Conservation (phyloP, 2,113 vertebrate species). For the Oryzias curvinotus region DNA sequence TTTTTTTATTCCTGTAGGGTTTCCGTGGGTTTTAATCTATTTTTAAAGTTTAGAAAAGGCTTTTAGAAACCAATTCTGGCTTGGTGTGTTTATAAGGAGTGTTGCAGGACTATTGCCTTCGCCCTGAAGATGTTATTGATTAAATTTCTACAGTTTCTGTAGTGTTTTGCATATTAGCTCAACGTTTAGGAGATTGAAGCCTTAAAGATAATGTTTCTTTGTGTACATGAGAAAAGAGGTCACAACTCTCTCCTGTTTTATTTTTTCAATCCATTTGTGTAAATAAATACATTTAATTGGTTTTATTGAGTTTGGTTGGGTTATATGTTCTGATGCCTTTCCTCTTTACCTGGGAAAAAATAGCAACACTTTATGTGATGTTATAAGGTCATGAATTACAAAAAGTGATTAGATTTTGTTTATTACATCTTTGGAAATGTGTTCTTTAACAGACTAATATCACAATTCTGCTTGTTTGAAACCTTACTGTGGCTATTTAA, state of each 20-base stretch:
- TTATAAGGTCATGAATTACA: background rate
- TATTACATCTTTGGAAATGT: too few relatives aligned
- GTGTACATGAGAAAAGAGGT: background rate
- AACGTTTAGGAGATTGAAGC: background rate
- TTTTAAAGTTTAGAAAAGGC: too few relatives aligned
- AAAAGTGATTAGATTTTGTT: too few relatives aligned
- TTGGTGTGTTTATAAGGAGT: too few relatives aligned
- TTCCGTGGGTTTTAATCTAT: too few relatives aligned
- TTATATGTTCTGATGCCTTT: background rate
- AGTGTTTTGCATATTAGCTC: background rate
- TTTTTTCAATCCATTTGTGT: background rate
- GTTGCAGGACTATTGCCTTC: background rate
- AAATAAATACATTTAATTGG: background rate
- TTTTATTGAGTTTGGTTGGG: background rate
- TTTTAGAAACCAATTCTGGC: too few relatives aligned
- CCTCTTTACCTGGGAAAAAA: background rate
- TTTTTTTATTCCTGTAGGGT: too few relatives aligned
- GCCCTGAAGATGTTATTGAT: background rate
- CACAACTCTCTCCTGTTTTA: background rate
- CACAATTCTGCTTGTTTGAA: background rate
- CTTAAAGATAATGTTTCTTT: too few relatives aligned
- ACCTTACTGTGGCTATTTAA: too few relatives aligned
- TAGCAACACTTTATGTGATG: background rate
- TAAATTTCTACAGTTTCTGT: background rate
- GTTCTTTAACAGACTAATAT: background rate